Evolutionary conservation across 2,797 vertebrate species (phyloP), one percentile per base, ranked within the genome.

Genomic region (Myotis myotis): DNA sequence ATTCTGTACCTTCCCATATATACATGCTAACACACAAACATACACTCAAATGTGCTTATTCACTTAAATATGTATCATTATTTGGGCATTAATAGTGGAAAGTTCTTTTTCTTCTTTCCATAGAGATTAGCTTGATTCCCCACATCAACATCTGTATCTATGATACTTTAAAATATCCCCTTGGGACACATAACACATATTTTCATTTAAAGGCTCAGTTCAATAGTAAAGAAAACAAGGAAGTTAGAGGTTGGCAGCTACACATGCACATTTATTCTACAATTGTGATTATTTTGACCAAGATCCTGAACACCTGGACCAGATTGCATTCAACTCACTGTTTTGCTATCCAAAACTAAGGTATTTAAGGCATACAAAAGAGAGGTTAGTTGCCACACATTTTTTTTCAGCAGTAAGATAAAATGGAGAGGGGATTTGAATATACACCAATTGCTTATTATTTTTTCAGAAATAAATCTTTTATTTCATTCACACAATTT

Each of bases 191-290:
- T 62, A 57, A 60, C 23, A 66, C 28, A 38, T 4, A 44, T 41
- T 72, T 82, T 68, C 25, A 64, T 74, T 92, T 96, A 92, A 95
- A 95, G 22, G 6, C 6, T 64, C 41, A 38, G 12, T 47, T 88
- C 57, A 33, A 20, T 82, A 82, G 20, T 28, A 49, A 20, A 87
- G 19, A 70, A 64, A 80, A 36, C 1, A 84, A 66, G 6, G 44
- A 87, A 44, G 30, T 19, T 16, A 60, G n/a, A 68, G 19, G 6
- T 47, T 55, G 10, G 11, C 3, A 2, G 10, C 49, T 76, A 17
- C 30, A 20, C 2, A 15, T 71, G 19, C 4, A 28, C 47, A 72
- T 51, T 84, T 51, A 51, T 44, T 76, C 16, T 44, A 62, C 8
- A 12, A 30, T 71, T 90, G 22, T 60, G 33, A 25, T 74, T 15